Conservation (phyloP, 2,113 vertebrate genomes). For the Macquaria ambigua region DNA sequence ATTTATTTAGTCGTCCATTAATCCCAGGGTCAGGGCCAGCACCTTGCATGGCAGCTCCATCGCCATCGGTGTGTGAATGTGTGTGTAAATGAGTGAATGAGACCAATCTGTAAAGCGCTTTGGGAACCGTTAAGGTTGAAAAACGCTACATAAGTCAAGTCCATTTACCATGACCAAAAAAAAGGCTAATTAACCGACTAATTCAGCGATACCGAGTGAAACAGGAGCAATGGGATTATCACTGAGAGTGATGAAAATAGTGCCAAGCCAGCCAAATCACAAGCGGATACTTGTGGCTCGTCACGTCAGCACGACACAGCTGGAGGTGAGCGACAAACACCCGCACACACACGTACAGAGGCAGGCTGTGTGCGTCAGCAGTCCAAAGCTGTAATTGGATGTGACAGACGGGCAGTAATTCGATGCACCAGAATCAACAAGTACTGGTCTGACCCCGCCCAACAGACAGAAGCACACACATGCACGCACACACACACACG, state of each 20-base stretch:
- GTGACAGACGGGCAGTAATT: slow-evolving; percentile 86
- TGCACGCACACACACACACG: slow-evolving; percentile 11
- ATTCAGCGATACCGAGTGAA: slow-evolving; percentile 35
- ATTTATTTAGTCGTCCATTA: too few relatives aligned
- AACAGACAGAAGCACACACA: slow-evolving; percentile 54
- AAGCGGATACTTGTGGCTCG: slow-evolving; percentile 75
- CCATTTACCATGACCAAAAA: neutral
- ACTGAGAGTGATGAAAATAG: slow-evolving; percentile 38
- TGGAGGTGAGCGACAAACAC: slow-evolving; percentile 78
- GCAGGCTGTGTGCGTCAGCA: slow-evolving; percentile 81
- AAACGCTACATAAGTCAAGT: too few relatives aligned
- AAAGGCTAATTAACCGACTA: neutral
- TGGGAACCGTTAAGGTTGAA: too few relatives aligned
- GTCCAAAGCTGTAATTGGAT: slow-evolving; percentile 81
- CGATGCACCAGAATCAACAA: slow-evolving; percentile 84
- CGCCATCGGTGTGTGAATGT: too few relatives aligned
- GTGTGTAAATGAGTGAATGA: too few relatives aligned
- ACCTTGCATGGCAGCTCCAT: too few relatives aligned
- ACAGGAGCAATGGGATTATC: slow-evolving; percentile 49
- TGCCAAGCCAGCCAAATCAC: slow-evolving; percentile 59
- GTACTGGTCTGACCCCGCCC: slow-evolving; percentile 70
- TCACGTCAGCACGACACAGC: slow-evolving; percentile 71
- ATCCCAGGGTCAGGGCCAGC: too few relatives aligned
- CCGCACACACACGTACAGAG: slow-evolving; percentile 80
- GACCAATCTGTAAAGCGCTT: too few relatives aligned